Conservation (phyloP, 2,888 invertebrate genomes). For the Marasmarcha lunaedactyla region DNA sequence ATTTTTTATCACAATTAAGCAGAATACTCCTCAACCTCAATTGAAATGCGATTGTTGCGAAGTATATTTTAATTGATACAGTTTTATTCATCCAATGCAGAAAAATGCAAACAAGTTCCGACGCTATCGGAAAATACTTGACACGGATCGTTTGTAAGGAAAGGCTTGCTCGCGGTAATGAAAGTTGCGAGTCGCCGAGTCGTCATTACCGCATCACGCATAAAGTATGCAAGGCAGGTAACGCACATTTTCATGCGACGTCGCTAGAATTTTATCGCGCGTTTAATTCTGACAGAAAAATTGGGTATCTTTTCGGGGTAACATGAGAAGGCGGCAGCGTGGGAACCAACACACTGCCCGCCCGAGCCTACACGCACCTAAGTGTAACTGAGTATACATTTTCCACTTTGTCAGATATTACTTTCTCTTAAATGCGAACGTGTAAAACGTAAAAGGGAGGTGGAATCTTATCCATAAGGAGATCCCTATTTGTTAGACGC, state of each 20-base stretch:
- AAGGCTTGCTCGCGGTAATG: constrained; percentile 51
- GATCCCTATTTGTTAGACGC: constrained; percentile 45
- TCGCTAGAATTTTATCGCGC: constrained; percentile 69
- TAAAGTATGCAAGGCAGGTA: constrained; percentile 71
- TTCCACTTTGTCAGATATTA: constrained; percentile 57
- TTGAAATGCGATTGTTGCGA: constrained; percentile 18
- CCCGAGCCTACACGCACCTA: constrained; percentile 41
- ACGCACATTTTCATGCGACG: constrained; percentile 70
- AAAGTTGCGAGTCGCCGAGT: constrained; percentile 36
- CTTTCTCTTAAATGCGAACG: constrained; percentile 50
- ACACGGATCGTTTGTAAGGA: constrained; percentile 54
- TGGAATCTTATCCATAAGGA: constrained; percentile 58
- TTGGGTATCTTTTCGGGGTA: constrained; percentile 57
- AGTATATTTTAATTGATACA: constrained; percentile 37
- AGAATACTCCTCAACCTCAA: not conserved
- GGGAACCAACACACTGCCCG: constrained; percentile 51
- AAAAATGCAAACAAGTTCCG: constrained; percentile 45
- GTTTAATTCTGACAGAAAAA: constrained; percentile 67
- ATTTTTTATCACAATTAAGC: not conserved
- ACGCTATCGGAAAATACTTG: constrained; percentile 49
- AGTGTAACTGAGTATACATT: constrained; percentile 60
- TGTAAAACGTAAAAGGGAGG: constrained; percentile 38
- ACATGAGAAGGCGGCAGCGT: constrained; percentile 56
- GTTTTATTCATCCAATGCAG: constrained; percentile 16
- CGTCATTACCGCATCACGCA: constrained; percentile 65